phyloP scores from a whole-genome alignment of 2,888 invertebrate species.

The Drosophila lacicola region DNA sequence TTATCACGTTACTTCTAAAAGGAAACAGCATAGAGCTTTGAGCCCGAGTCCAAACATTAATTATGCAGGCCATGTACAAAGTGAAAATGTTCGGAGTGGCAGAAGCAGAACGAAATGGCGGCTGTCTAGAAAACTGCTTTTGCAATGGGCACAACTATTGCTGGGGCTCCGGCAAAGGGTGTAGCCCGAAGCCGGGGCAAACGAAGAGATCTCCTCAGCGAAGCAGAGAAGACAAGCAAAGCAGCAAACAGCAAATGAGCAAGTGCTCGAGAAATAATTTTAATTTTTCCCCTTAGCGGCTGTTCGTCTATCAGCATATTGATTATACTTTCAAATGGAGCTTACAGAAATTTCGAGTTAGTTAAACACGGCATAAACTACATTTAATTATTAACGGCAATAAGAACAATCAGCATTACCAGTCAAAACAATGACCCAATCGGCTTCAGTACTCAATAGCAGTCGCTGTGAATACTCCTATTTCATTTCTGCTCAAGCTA shows the following conservation, averaged over 20 bases:
- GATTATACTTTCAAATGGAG: conserved; percentile 77
- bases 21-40: conserved; percentile 20
- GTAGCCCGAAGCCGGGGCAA: conserved; percentile 45
- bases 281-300: conserved; percentile 18
- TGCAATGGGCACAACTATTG: conserved; percentile 16
- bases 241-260: conserved; percentile 9
- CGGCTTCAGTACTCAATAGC: conserved; percentile 10
- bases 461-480: neutral
- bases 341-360: conserved; percentile 55
- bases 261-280: conserved; percentile 63
- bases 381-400: conserved; percentile 72
- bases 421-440: conserved; percentile 19
- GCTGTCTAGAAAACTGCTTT: conserved; percentile 9
- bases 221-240: conserved; percentile 11
- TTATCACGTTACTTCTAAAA: conserved; percentile 62
- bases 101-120: conserved; percentile 25
- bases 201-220: conserved; percentile 20
- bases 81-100: conserved; percentile 55
- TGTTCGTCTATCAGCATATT: conserved; percentile 57
- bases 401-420: conserved; percentile 16
- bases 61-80: conserved; percentile 76
- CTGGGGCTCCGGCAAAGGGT: conserved; percentile 32
- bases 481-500: conserved; percentile 11
- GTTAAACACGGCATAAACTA: conserved; percentile 65
- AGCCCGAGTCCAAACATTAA: conserved; percentile 51